phyloP scores from a whole-genome alignment of 2,113 vertebrate genomes.

The Sisor rabdophorus region DNA sequence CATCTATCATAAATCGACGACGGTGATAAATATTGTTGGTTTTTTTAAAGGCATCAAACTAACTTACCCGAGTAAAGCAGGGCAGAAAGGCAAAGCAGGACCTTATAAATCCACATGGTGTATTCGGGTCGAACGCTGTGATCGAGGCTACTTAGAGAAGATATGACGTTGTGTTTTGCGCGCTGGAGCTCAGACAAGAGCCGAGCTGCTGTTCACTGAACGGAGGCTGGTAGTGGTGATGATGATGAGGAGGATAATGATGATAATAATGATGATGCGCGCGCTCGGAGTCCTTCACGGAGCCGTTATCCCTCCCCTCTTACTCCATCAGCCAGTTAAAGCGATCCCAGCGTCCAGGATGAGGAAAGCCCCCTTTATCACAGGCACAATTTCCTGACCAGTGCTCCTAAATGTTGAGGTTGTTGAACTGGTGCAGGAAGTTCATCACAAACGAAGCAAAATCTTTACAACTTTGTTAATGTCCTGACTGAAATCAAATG shows the following conservation, averaged over 20 bases:
- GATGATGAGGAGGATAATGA: not conserved
- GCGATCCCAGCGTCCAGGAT: constrained; percentile 16
- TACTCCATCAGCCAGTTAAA: constrained; percentile 36
- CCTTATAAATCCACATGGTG: constrained; percentile 55
- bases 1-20: not conserved
- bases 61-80: constrained; percentile 55
- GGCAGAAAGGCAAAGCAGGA: constrained; percentile 44
- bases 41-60: not conserved
- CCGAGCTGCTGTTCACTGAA: constrained; percentile 12
- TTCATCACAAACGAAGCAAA: constrained; percentile 32
- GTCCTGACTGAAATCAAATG: constrained; percentile 22
- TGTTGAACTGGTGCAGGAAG: constrained; percentile 49
- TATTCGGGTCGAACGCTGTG: constrained; percentile 9
- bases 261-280: constrained; percentile 9
- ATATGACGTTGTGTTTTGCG: not conserved
- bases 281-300: constrained; percentile 19
- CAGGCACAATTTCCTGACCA: constrained; percentile 36
- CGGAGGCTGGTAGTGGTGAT: not conserved
- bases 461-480: constrained; percentile 32
- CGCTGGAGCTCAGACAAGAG: not conserved
- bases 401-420: constrained; percentile 24
- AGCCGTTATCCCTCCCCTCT: constrained; percentile 31
- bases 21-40: not conserved
- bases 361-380: constrained; percentile 30
- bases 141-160: not conserved